These are phyloP conservation scores for Dromius quadrimaculatus DNA, from an alignment of 2,888 invertebrate genomes.

Conservation along the genomic window DNA sequence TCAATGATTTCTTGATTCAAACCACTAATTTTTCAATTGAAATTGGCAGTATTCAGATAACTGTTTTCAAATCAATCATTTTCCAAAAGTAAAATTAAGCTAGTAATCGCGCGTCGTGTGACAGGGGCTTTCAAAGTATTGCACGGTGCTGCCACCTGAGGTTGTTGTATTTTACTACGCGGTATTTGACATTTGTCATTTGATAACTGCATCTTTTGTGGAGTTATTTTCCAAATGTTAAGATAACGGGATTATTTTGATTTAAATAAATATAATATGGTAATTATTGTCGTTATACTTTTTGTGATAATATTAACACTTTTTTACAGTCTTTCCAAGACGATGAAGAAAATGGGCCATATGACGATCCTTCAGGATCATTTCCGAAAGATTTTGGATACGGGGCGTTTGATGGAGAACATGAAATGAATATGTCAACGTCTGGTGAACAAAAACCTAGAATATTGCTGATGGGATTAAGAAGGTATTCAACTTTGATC, in stretches of 20 bases:
- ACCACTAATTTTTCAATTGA: no score
- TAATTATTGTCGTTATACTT: slow-evolving; percentile 10
- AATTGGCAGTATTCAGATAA: no score
- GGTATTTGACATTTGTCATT: slow-evolving; percentile 36
- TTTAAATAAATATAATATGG: slow-evolving; percentile 29
- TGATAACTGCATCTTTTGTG: slow-evolving; percentile 16
- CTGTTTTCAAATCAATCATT: no score
- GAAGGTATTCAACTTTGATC: slow-evolving; percentile 72
- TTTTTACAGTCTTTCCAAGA: slow-evolving; percentile 63
- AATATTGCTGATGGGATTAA: slow-evolving; percentile 93
- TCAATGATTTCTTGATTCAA: no score
- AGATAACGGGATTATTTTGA: slow-evolving; percentile 27
- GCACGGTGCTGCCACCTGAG: not conserved
- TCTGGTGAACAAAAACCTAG: slow-evolving; percentile 89
- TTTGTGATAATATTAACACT: not conserved
- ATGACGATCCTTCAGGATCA: slow-evolving; percentile 71
- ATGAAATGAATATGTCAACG: slow-evolving; percentile 73
- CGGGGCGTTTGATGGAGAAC: slow-evolving; percentile 87
- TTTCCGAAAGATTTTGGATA: slow-evolving; percentile 96
- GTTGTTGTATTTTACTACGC: not conserved
- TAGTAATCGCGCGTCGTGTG: no score
- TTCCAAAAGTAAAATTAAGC: no score
- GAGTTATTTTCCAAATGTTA: slow-evolving; percentile 41
- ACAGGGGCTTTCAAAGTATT: not conserved
- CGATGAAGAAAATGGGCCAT: slow-evolving; percentile 65